phyloP scores from a whole-genome alignment of 2,888 invertebrate genomes.

The Hirtodrosophila duncani region DNA sequence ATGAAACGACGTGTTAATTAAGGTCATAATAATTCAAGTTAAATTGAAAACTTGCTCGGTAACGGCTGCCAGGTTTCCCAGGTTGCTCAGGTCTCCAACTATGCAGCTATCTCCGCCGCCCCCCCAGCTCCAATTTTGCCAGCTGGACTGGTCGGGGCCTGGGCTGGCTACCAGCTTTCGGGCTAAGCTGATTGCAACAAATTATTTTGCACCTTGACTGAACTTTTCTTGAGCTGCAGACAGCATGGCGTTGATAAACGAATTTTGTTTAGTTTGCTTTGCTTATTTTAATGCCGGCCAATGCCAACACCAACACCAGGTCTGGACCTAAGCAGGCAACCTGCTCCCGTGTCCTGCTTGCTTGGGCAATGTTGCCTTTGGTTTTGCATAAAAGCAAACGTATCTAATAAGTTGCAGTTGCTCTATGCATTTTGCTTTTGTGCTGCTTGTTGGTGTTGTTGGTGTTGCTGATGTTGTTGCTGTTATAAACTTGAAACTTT shows the following conservation, averaged over 20 bases:
- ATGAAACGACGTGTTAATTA: conserved; percentile 76
- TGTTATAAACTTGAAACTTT: conserved; percentile 4
- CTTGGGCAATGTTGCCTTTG: conserved; percentile 60
- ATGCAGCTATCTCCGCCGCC: conserved; percentile 2
- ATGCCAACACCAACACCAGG: too few species aligned
- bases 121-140: conserved; percentile 1
- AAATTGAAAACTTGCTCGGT: conserved; percentile 68
- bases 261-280: conserved; percentile 69
- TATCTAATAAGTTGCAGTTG: conserved; percentile 66
- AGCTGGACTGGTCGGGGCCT: not conserved
- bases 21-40: conserved; percentile 76
- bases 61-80: conserved; percentile 24
- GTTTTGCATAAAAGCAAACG: conserved; percentile 58
- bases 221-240: conserved; percentile 60
- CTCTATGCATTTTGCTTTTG: conserved; percentile 9
- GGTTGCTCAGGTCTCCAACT: conserved; percentile 1
- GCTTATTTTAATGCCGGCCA: conserved; percentile 66
- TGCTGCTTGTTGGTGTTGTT: too few species aligned
- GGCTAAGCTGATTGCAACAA: conserved; percentile 72
- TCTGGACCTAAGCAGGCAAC: too few species aligned
- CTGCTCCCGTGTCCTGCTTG: too few species aligned
- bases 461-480: not conserved
- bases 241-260: conserved; percentile 69
- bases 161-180: conserved; percentile 38
- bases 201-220: conserved; percentile 71